Evolutionary conservation across 2,888 invertebrate species (phyloP).

Genomic region (Arenicola marina): DNA sequence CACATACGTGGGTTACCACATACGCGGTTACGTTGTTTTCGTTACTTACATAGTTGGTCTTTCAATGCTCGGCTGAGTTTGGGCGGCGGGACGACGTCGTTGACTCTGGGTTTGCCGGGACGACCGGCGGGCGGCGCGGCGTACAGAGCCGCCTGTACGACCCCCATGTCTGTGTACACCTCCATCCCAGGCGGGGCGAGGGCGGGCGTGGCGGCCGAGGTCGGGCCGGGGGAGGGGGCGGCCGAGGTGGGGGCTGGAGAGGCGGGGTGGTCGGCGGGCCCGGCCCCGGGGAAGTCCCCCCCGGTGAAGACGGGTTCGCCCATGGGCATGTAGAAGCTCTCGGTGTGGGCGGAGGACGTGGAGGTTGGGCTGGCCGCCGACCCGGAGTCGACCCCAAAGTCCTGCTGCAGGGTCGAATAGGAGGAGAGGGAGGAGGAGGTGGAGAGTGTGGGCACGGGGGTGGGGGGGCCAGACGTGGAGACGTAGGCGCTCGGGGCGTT

Average conservation of each 20-base stretch:
- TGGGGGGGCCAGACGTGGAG: background rate
- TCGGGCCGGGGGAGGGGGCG: too few relatives aligned
- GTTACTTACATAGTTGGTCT: background rate
- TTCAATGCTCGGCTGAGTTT: background rate
- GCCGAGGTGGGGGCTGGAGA: too few relatives aligned
- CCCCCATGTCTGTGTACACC: background rate
- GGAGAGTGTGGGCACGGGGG: too few relatives aligned
- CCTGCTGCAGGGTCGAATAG: too few relatives aligned
- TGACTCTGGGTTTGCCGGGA: slow-evolving; percentile 3
- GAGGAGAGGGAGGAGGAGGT: background rate
- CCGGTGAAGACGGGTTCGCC: background rate
- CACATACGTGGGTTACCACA: too few relatives aligned
- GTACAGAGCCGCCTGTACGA: background rate
- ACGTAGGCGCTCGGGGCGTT: background rate
- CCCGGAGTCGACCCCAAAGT: background rate
- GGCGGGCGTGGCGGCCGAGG: background rate
- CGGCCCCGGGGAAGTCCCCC: too few relatives aligned
- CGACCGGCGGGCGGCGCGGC: background rate
- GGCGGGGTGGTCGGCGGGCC: too few relatives aligned
- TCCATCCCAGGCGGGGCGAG: background rate
- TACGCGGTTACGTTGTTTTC: background rate
- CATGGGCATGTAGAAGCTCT: slow-evolving; percentile 3
- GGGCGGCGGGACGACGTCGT: background rate
- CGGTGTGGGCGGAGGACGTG: background rate
- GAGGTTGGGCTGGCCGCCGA: background rate